These are phyloP conservation scores for Leptinotarsa peninsularis DNA, from an alignment of 2,888 invertebrate species.

Conservation along the genomic window DNA sequence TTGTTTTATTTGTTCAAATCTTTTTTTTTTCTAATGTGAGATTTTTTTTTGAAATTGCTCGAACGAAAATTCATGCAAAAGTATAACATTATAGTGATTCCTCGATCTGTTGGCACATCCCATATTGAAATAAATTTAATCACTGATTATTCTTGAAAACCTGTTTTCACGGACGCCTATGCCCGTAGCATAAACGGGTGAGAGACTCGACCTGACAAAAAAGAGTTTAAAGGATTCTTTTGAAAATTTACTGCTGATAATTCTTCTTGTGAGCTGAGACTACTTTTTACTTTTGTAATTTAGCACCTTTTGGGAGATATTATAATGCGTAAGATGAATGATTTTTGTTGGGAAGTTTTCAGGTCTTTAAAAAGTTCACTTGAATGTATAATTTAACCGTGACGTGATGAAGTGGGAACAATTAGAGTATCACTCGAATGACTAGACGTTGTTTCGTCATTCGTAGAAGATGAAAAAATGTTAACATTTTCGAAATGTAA, in stretches of 20 bases:
- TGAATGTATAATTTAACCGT: background rate
- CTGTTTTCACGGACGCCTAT: conserved; percentile 9
- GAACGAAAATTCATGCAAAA: too few species aligned
- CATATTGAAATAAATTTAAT: too few species aligned
- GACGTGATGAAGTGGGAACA: background rate
- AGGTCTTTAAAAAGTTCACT: conserved; percentile 20
- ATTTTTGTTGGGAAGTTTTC: conserved; percentile 23
- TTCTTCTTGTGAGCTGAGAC: conserved; percentile 24
- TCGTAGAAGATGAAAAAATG: background rate
- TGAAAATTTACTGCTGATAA: conserved; percentile 31
- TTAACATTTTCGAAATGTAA: background rate
- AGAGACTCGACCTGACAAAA: conserved; percentile 33
- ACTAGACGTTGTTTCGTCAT: background rate
- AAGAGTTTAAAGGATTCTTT: conserved; percentile 27
- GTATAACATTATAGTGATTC: too few species aligned
- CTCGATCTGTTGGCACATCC: too few species aligned
- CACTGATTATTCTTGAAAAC: background rate
- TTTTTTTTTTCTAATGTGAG: too few species aligned
- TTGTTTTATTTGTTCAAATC: too few species aligned
- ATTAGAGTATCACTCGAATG: background rate
- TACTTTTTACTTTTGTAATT: conserved; percentile 25
- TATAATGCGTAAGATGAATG: conserved; percentile 28
- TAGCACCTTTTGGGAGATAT: conserved; percentile 27
- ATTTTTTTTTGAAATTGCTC: too few species aligned
- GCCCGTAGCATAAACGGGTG: conserved; percentile 26